Base-by-base conservation (phyloP, 2,113 vertebrate genomes). In the Alosa alosa region DNA sequence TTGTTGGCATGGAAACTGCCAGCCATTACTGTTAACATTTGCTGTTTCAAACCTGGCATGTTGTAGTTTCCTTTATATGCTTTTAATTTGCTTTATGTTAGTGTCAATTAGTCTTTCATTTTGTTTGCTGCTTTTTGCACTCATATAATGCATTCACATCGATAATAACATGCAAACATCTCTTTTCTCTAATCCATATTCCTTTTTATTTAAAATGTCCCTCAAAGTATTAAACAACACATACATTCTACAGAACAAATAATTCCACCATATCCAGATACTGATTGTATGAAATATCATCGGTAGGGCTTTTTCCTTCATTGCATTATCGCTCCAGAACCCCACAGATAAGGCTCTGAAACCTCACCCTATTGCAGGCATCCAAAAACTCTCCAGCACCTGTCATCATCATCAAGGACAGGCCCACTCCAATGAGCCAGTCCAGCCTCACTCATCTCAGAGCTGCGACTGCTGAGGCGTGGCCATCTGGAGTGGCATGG, bases 1-100 rank as follows among this genome's bases (percentile, higher is more conserved):
- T 39, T 83, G 84, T 86, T 86, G 84, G 86, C 82, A 87, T 86
- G 85, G 82, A 78, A 89, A 86, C 84, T 36, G 83, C 25, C 31
- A 60, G 47, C n/a, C 31, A 78, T 78, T 78, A 78, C 31, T 78
- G 72, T 17, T 78, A 36, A 11, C n/a, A 68, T 68, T 68, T 68
- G 72, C 72, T 78, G 31, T 39, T 39, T 78, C 15, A 39, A 78
- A 15, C 72, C 72, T 60, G 18, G 22, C 13, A 75, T 75, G 1
- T 36, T 75, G 8, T 57, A 20, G 15, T 57, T n/a, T 36, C 22
- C n/a, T 64, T 49, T 49, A 2, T 20, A 1, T 25, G 4, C 22
- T 64, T 64, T 64, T 25, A 64, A 2, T 22, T 64, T 64, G 60
- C 22, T 25, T 78, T n/a, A 78, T 39, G 18, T 60, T 22, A 39